Evolutionary conservation across 2,113 vertebrate genomes (phyloP), one percentile per base, ranked within the genome.

Genomic region (Oncorhynchus keta): DNA sequence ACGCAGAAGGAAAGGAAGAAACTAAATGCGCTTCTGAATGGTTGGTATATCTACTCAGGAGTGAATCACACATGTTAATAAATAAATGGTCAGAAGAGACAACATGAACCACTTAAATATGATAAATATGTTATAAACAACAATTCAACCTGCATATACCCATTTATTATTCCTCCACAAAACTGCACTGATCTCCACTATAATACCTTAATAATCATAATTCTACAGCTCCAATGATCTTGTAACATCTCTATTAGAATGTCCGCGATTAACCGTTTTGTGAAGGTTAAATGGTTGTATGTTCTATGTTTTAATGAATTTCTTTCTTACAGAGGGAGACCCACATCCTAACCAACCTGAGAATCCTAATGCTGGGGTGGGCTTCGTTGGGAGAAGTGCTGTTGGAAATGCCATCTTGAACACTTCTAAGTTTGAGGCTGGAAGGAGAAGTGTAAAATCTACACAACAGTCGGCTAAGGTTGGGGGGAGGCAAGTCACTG

Each of bases 341-440:
- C 5, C 64, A 30, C 64, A 66, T 20, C 16, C 32, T 64, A 49
- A 26, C 20, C 62, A 20, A 74, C 8, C 30, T 74, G 14, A 65
- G 20, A 14, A n/a, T 75, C 20, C 2, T 75, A 14, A 5, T 75
- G 35, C 57, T 67, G 64, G 73, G 73, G 7, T 75, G 73, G 73
- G 64, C 6, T 9, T 64, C 18, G 11, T 62, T 65, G 45, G 45
- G 5, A 75, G 67, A 49, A 67, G 61, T 51, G 2, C 32, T 13
- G 8, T 14, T 1, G 62, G 73, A 24, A 75, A 75, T 24, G 14
- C 24, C 59, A 75, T 75, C 35, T 49, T 75, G 39, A 8, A 49
- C 24, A 75, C 12, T 2, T 22, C 24, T 66, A 14, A 12, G 12
- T 26, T 22, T 16, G 61, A 24, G 18, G 39, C 22, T 13, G 39